phyloP scores from a whole-genome alignment of 2,888 invertebrate species.

The Spisula subtruncata region DNA sequence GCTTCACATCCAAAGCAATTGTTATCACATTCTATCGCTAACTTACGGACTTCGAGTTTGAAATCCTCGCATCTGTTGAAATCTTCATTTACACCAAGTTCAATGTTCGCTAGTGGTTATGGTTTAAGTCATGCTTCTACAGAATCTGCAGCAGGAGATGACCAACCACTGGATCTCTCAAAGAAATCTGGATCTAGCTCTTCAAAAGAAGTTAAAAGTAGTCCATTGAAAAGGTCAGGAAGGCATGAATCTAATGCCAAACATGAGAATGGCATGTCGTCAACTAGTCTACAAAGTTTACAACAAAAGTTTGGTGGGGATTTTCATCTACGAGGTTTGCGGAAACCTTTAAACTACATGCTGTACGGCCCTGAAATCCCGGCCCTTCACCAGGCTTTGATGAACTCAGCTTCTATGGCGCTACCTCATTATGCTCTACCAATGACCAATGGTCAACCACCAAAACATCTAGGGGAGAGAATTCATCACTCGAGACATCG shows the following conservation, averaged over 20 bases:
- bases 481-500: constrained; percentile 53
- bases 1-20: constrained; percentile 76
- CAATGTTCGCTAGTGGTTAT: constrained; percentile 59
- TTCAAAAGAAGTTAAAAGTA: constrained; percentile 47
- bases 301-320: constrained; percentile 84
- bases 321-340: constrained; percentile 76
- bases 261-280: constrained; percentile 73
- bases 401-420: constrained; percentile 66
- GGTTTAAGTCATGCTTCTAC: constrained; percentile 53
- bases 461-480: constrained; percentile 58
- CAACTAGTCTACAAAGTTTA: constrained; percentile 83
- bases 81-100: constrained; percentile 57
- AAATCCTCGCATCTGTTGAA: constrained; percentile 55
- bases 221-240: constrained; percentile 28
- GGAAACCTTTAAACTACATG: constrained; percentile 76
- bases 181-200: constrained; percentile 72
- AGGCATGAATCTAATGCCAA: constrained; percentile 33
- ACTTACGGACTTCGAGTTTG: constrained; percentile 58
- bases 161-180: constrained; percentile 83
- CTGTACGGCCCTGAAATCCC: constrained; percentile 72
- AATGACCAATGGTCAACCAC: constrained; percentile 66
- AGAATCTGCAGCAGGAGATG: constrained; percentile 57
- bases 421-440: constrained; percentile 64
- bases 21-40: constrained; percentile 67
- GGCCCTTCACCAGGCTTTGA: constrained; percentile 68